Evolutionary conservation across 1,140 invertebrate species (phyloP), one percentile per base, ranked within the genome.

Genomic region (Trialeurodes vaporariorum): DNA sequence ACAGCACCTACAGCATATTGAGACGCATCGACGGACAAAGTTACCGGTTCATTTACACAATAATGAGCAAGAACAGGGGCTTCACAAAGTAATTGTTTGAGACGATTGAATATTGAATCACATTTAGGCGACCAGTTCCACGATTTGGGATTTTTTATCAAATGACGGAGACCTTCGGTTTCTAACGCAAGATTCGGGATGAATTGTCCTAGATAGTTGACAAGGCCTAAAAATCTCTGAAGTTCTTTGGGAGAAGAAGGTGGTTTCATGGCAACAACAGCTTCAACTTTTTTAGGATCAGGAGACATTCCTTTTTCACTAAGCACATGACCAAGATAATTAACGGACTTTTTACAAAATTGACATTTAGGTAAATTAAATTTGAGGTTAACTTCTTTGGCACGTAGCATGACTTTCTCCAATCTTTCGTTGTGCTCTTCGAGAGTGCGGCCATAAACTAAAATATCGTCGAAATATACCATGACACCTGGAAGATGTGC

Each of bases 1-100:
- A 77, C 75, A 26, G 75, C 76, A 2, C 78, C 79, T 24, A 82
- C 25, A 0, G 76, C 80, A 49, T 72, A 25, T 60, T 75, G 40
- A 2, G 74, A 77, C 1, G 75, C 75, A 72, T 82, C 81, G 1
- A 75, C 73, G 11, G 72, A 73, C 2, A 80, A 69, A 13, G 69
- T 70, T 1, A 76, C 68, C 9, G 66, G 69, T 65, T 74, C 73
- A 21, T 70, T 70, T 49, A 9, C 5, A 17, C 17, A 5, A 49
- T 49, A 49, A 17, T 49, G 17, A 9, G 5, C 5, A 9, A 49
- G 34, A 17, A 49, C 5, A 9, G 5, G 5, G 34, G 34, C 34
- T 9, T 49, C 34, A 9, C 5, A 5, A 49, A 49, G 5, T 49
- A 17, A 5, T 49, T 49, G 5, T 49, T 49, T 49, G 17, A 49